Base-by-base conservation (phyloP, 2,113 vertebrate species). In the Dicaeum eximium region DNA sequence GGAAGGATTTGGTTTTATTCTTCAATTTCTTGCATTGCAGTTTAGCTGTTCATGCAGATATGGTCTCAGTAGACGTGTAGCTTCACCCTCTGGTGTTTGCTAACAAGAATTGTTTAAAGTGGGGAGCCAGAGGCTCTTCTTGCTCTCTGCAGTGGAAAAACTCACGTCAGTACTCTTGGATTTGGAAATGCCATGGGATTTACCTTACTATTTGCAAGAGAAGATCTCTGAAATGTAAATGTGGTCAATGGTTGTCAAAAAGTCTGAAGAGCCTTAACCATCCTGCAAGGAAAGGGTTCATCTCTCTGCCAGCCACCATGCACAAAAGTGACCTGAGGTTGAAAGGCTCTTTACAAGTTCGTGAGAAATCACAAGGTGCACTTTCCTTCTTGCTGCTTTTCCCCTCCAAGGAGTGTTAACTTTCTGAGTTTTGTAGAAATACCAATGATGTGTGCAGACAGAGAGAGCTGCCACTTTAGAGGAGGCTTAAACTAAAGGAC, bases 371-470 rank as follows among this genome's bases (percentile, higher is more conserved):
- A 92, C 94, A 56, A 93, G 90, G 92, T 96, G 96, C 95, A 95
- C 96, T 96, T 97, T 96, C 71, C 78, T 92, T 95, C 83, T 93
- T 95, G 85, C 94, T 96, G 95, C 94, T 95, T 96, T 93, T 64
- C 44, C 79, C 80, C 80, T 92, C 94, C 57, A 33, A 95, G 80
- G 57, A 88, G 67, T 30, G 61, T 83, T 57, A 72, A 94, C 92
- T 86, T 95, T 81, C 90, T 90, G 82, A 74, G 50, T 54, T 92
- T 78, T 64, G 44, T 74, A 67, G 94, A 94, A 86, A 86, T 90
- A 81, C 61, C 5, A 11, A 33, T 65, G 51, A 40, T 35, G 75
- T 70, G 62, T 90, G 90, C 86, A 72, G 86, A 27, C 62, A 50
- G 90, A 53, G 80, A n/a, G 18, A 27, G 78, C 80, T 86, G 83